Evolutionary conservation across 2,888 invertebrate genomes (phyloP), one percentile per base, ranked within the genome.

Genomic region (Augochlorella aurata): DNA sequence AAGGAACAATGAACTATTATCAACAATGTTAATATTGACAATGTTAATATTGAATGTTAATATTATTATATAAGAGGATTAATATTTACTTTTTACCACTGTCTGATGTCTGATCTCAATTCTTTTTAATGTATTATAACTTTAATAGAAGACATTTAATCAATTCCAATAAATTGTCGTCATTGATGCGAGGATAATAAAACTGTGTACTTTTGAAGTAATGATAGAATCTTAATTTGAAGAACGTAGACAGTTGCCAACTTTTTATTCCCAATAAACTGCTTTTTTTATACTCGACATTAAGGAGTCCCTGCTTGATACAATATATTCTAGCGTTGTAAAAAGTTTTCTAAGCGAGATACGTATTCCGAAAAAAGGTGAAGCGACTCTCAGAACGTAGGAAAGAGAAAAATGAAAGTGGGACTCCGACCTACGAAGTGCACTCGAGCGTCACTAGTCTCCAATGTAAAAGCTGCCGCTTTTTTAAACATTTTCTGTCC

Each of bases 391-490:
- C 47, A 16, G 49, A 47, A 67, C 67, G 49, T 18, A 9, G 24
- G 7, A 47, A 67, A 47, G 49, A 14, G 49, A 67, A 67, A 67
- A 67, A 67, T 49, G 10, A 18, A 67, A 49, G 47, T 47, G 24
- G 24, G 49, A 67, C 24, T 67, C 10, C 67, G 49, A 24, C 49
- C 67, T 24, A 49, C 49, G 49, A 67, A 67, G 49, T 49, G 49
- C 67, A 67, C 67, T 67, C 67, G 29, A 67, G 67, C 49, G 67
- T 45, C 24, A 5, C 67, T 24, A 29, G 49, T 67, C 29, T 29
- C 49, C 49, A 18, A 10, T 18, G 49, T 29, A 24, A 49, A 67
- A 29, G 24, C 24, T 67, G 29, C 24, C 47, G 47, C 49, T 29
- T 67, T 67, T 67, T 49, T 49, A 49, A 67, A 67, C 49, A 49